Base-by-base conservation (phyloP, 30 jellyfish, hydroid and myxozoan species). In the Phacellophora camtschatica region DNA sequence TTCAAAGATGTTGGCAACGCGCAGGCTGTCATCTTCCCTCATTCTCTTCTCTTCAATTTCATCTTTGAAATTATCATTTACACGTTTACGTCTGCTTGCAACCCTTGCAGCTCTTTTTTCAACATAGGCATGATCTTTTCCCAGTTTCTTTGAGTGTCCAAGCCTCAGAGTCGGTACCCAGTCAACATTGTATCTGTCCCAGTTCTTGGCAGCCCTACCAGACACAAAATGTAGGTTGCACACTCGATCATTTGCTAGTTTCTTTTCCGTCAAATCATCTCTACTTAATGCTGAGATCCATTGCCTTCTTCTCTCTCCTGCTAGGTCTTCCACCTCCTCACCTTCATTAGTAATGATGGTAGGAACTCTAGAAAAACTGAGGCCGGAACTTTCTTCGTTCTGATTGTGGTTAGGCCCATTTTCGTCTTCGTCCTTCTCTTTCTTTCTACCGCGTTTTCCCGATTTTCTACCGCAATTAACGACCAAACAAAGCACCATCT, bases 111-210 rank as follows among this genome's bases (percentile, higher is more conserved):
- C 71, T 56, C 71, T 56, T 56, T 56, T 39, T 56, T 56, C 36
- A 16, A 56, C 71, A 56, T 56, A 32, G 71, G 71, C 20, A 25
- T 56, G 71, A 32, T 66, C 81, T 43, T 66, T 42, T 66, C 39
- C 64, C 34, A 29, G 54, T 34, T 66, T 66, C 64, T 66, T 66
- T 39, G 81, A 9, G 64, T 71, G 85, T 19, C 85, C 85, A 71
- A 71, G 85, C 50, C 54, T 27, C 72, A 35, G 71, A 24, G 85
- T 71, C 48, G 85, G 85, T 27, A 71, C 85, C 85, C 85, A 71
- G 72, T 71, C 85, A 33, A 24, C 57, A 48, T 71, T 53, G 54
- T 41, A 31, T 71, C 72, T 46, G 50, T 71, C 85, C 85, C 71
- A 46, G 72, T 46, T 33, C 45, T 71, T 71, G 55, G 85, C 85